Evolutionary conservation across 2,797 vertebrate species (phyloP).

Genomic region (Enteromius treurensis): DNA sequence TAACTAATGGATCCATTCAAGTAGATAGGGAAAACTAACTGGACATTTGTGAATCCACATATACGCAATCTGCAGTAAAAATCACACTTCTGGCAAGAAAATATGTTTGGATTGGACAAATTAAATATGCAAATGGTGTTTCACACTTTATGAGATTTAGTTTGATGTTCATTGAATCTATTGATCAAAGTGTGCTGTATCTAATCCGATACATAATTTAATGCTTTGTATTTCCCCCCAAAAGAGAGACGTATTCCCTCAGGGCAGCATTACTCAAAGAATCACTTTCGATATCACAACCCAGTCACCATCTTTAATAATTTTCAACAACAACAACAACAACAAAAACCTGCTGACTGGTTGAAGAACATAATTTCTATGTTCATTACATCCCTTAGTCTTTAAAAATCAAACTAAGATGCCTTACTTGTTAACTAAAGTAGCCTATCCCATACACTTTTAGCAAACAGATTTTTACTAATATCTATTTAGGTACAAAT

Average conservation of each 20-base stretch:
- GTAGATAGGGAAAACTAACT: not conserved
- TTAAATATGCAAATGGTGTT: constrained; percentile 31
- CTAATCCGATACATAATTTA: constrained; percentile 13
- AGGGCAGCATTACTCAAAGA: not conserved
- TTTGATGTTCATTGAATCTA: constrained; percentile 28
- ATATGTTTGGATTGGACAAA: not conserved
- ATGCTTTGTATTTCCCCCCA: not conserved
- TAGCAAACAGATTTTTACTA: not conserved
- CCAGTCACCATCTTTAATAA: constrained; percentile 5
- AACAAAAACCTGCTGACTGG: not conserved
- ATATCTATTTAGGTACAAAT: not conserved
- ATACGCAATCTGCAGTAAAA: constrained; percentile 1
- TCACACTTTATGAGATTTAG: constrained; percentile 37
- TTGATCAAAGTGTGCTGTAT: constrained; percentile 27
- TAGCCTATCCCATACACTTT: not conserved
- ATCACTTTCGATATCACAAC: not conserved
- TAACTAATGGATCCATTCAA: constrained; percentile 7
- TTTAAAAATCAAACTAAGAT: not conserved
- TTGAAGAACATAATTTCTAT: not conserved
- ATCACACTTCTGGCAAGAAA: not conserved
- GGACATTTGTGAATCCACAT: not conserved
- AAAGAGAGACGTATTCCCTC: not conserved
- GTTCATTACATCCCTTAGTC: not conserved
- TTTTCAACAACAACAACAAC: not conserved
- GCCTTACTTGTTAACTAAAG: not conserved